phyloP scores from a whole-genome alignment of 2,113 vertebrate genomes.

The Morone chrysops region DNA sequence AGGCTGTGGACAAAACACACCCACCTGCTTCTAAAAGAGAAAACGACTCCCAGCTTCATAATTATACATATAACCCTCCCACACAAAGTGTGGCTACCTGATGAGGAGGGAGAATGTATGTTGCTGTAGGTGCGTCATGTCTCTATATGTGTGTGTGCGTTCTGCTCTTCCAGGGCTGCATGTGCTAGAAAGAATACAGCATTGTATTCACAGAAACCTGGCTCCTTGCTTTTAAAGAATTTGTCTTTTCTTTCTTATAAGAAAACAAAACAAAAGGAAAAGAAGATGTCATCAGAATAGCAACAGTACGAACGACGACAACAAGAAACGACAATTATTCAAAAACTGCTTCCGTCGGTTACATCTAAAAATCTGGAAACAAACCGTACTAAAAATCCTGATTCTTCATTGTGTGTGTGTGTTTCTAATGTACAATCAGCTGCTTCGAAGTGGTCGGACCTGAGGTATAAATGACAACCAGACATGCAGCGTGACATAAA shows the following conservation, averaged over 20 bases:
- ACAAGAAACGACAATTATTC: conserved; percentile 43
- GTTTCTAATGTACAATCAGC: conserved; percentile 82
- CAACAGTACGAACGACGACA: conserved; percentile 54
- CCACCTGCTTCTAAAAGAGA: conserved; percentile 77
- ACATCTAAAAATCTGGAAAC: conserved; percentile 70
- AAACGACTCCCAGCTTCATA: conserved; percentile 68
- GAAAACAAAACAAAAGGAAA: conserved; percentile 42
- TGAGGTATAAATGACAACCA: conserved; percentile 85
- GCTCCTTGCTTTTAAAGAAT: conserved; percentile 63
- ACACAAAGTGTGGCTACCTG: conserved; percentile 78
- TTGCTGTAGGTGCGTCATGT: conserved; percentile 43
- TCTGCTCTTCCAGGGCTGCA: conserved; percentile 63
- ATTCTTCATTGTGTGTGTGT: conserved; percentile 70
- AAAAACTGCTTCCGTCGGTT: conserved; percentile 63
- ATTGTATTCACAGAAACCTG: conserved; percentile 76
- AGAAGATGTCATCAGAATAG: conserved; percentile 40
- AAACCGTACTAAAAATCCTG: conserved; percentile 78
- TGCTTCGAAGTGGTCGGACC: conserved; percentile 83
- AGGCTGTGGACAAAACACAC: conserved; percentile 68
- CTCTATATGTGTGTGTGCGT: conserved; percentile 50
- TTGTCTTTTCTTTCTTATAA: conserved; percentile 29
- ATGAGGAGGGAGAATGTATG: conserved; percentile 63
- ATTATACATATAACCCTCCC: conserved; percentile 75
- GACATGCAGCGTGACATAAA: conserved; percentile 77
- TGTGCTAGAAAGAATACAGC: conserved; percentile 77